phyloP scores from a whole-genome alignment of 2,888 invertebrate genomes.

The Acleris holmiana region DNA sequence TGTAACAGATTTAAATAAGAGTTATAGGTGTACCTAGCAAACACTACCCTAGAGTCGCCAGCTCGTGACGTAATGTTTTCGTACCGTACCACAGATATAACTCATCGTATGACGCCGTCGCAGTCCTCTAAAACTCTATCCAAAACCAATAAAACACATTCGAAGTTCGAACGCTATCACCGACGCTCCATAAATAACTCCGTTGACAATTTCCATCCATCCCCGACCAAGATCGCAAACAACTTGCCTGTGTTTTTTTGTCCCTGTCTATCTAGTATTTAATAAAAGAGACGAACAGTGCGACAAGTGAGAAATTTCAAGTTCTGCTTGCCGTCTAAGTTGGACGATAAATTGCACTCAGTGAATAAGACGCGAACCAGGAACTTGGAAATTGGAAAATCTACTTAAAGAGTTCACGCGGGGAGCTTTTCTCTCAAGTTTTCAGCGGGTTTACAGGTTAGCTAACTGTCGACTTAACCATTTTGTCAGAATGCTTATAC shows the following conservation, averaged over 20 bases:
- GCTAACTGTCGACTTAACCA: not conserved
- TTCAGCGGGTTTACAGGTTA: not conserved
- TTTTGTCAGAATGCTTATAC: not conserved
- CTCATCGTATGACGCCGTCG: not conserved
- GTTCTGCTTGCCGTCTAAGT: not conserved
- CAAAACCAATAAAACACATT: conserved; percentile 4
- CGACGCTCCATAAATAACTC: conserved; percentile 9
- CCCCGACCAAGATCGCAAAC: not conserved
- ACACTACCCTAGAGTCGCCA: too few relatives aligned
- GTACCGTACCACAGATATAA: too few relatives aligned
- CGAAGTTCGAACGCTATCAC: conserved; percentile 12
- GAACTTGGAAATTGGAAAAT: conserved; percentile 19
- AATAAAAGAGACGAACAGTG: too few relatives aligned
- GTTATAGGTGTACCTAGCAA: too few relatives aligned
- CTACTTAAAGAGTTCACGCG: conserved; percentile 17
- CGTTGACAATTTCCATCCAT: conserved; percentile 20
- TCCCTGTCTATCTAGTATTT: too few relatives aligned
- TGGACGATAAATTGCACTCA: conserved; percentile 20
- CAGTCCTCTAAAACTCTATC: not conserved
- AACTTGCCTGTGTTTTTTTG: too few relatives aligned
- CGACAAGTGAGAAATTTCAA: too few relatives aligned
- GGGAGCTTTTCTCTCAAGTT: not conserved
- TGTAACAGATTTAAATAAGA: too few relatives aligned
- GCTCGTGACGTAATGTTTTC: too few relatives aligned
- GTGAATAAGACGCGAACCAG: conserved; percentile 10